These are phyloP conservation scores for Steinernema scapterisci DNA, from an alignment of 2,888 invertebrate genomes.

Conservation along the genomic window DNA sequence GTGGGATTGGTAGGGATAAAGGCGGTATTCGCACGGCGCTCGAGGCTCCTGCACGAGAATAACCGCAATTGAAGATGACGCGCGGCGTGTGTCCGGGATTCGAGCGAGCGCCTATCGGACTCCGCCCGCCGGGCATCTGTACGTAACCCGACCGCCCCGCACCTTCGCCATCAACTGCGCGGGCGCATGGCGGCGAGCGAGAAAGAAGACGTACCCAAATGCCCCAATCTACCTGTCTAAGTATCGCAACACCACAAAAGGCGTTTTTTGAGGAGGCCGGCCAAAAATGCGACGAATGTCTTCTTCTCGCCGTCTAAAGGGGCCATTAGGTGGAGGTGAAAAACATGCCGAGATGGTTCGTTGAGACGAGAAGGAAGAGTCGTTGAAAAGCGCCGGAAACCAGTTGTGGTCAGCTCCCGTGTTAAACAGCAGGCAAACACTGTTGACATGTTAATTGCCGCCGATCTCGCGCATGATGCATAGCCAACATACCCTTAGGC, in stretches of 20 bases:
- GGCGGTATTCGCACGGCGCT: constrained; percentile 30
- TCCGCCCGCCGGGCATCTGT: constrained; percentile 28
- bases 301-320: background rate
- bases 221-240: constrained; percentile 9
- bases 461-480: constrained; percentile 18
- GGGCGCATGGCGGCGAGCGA: background rate
- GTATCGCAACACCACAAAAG: background rate
- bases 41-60: constrained; percentile 31
- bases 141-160: constrained; percentile 17
- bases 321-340: background rate
- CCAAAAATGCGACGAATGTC: background rate
- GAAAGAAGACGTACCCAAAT: background rate
- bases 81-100: constrained; percentile 31
- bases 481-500: background rate
- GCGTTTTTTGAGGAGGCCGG: background rate
- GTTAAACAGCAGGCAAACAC: constrained; percentile 6
- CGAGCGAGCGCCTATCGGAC: constrained; percentile 23
- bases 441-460: constrained; percentile 18
- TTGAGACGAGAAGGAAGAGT: too few relatives aligned
- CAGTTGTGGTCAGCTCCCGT: constrained; percentile 18
- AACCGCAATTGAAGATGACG: constrained; percentile 32
- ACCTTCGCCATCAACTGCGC: background rate
- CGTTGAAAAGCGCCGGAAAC: constrained; percentile 23
- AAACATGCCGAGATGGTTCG: background rate
- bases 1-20: constrained; percentile 20